Conservation (phyloP, 2,113 vertebrate species). For the Strix uralensis region DNA sequence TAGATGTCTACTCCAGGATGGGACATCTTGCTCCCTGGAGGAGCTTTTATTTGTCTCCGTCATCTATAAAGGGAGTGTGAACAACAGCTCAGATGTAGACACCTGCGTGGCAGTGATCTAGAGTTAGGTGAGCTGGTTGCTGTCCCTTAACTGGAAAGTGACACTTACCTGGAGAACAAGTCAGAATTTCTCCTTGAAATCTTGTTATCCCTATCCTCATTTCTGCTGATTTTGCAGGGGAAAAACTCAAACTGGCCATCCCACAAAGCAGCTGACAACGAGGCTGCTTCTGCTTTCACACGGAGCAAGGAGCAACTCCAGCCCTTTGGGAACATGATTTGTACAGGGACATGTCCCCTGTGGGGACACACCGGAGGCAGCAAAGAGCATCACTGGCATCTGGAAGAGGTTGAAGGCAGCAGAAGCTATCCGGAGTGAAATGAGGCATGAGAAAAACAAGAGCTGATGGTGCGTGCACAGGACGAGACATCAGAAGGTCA, state of each 20-base stretch:
- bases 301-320: not conserved
- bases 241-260: not conserved
- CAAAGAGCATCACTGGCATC: not conserved
- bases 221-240: not conserved
- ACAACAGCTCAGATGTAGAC: not conserved
- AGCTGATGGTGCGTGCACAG: not conserved
- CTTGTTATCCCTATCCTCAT: not conserved
- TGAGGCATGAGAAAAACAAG: not conserved
- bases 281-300: not conserved
- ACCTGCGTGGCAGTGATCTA: not conserved
- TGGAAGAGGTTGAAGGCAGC: not conserved
- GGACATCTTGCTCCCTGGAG: not conserved
- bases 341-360: rapidly evolving
- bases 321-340: not conserved
- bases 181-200: not conserved
- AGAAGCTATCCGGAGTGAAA: not conserved
- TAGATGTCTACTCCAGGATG: not conserved
- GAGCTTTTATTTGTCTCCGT: not conserved
- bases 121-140: not conserved
- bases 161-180: not conserved
- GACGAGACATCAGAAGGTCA: not conserved
- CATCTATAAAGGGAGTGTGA: not conserved
- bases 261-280: not conserved
- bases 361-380: not conserved
- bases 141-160: not conserved